phyloP scores from a whole-genome alignment of 1,140 invertebrate genomes.

The Habropoda laboriosa region DNA sequence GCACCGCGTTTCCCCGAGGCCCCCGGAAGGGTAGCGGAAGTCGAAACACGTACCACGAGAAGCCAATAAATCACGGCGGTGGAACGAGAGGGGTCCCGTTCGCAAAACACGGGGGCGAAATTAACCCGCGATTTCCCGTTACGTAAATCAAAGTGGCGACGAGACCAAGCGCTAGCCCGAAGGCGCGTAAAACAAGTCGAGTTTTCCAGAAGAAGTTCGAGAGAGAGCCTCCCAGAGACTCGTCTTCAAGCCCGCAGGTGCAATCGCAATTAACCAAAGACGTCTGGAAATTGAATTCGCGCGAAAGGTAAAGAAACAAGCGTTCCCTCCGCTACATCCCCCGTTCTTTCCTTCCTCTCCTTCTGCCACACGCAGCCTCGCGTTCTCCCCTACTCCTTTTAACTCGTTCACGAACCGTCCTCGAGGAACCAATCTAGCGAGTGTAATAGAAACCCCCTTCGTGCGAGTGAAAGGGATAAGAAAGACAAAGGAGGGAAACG shows the following conservation, averaged over 20 bases:
- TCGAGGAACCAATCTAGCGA: slow-evolving; percentile 59
- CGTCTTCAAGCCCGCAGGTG: slow-evolving; percentile 13
- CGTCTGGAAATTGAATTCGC: slow-evolving; percentile 71
- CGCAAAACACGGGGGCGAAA: slow-evolving; percentile 18
- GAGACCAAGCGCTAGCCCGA: not conserved
- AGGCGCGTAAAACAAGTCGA: not conserved
- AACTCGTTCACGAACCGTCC: slow-evolving; percentile 21
- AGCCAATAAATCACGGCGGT: not conserved
- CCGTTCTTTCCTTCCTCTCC: slow-evolving; percentile 21
- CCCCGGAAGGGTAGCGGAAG: not conserved
- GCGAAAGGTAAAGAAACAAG: slow-evolving; percentile 65
- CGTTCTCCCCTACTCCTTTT: slow-evolving; percentile 1
- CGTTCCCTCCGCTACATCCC: slow-evolving; percentile 14
- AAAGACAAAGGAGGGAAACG: not conserved
- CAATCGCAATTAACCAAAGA: slow-evolving; percentile 69
- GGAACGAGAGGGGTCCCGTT: slow-evolving; percentile 18
- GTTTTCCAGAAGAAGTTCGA: slow-evolving; percentile 12
- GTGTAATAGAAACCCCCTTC: slow-evolving; percentile 57
- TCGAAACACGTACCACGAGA: slow-evolving; percentile 1
- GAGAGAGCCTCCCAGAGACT: not conserved
- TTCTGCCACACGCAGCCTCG: not conserved
- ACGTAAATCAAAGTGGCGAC: slow-evolving; percentile 38
- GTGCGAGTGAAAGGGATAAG: not conserved
- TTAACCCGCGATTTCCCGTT: slow-evolving; percentile 40
- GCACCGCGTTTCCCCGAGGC: too few species aligned